Percentiles rank a stretch among this genome's conserved stretches.
Conservation (phyloP, 2,113 vertebrate genomes). For the Sisor rabdophorus region DNA sequence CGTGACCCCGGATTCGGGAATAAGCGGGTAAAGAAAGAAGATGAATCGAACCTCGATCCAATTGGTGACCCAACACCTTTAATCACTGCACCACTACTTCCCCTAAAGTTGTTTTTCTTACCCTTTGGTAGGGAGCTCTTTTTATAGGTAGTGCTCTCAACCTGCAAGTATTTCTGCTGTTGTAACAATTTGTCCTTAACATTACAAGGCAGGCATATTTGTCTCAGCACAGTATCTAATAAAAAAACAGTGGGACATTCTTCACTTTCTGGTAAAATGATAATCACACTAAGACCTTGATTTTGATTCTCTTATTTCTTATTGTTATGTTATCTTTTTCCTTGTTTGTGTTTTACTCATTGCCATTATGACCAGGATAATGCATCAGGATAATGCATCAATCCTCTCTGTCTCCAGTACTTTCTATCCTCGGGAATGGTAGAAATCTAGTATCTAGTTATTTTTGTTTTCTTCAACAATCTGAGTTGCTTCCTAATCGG, state of each 20-base stretch:
- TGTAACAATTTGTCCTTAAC: constrained; percentile 25
- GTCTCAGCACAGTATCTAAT: background rate
- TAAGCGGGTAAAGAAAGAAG: too few relatives aligned
- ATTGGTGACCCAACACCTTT: too few relatives aligned
- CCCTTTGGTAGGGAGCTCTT: background rate
- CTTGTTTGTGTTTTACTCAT: background rate
- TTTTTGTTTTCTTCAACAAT: constrained; percentile 38
- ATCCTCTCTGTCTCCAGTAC: constrained; percentile 12
- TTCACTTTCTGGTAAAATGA: background rate
- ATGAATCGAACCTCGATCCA: too few relatives aligned
- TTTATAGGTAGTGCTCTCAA: background rate
- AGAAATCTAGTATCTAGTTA: constrained; percentile 33
- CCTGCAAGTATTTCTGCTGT: constrained; percentile 9
- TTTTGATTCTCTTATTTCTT: constrained; percentile 1
- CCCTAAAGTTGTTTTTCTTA: background rate
- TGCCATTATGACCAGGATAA: constrained; percentile 15
- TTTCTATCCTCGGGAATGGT: constrained; percentile 13
- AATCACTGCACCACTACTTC: too few relatives aligned
- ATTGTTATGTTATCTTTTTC: background rate
- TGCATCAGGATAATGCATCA: too few relatives aligned
- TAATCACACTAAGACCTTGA: background rate
- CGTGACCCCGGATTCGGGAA: too few relatives aligned
- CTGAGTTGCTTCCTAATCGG: constrained; percentile 36
- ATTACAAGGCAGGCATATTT: constrained; percentile 15
- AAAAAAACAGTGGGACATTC: constrained; percentile 12